Base-by-base conservation (phyloP, 2,113 vertebrate species). In the Eretmochelys imbricata region DNA sequence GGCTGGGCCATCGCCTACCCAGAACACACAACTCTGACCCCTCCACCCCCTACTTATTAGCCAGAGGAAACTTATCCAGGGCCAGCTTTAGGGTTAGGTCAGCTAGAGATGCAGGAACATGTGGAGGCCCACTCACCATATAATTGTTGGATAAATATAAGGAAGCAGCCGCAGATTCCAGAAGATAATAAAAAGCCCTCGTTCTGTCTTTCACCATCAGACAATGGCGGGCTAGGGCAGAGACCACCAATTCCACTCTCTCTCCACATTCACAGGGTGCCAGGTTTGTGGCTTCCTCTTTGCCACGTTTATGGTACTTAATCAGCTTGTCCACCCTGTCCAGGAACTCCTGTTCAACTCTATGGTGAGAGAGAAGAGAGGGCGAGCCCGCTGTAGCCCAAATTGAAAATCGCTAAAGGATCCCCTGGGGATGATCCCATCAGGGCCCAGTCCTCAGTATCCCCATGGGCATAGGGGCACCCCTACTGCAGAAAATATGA, bases 121-220 rank as follows among this genome's bases (percentile, higher is more conserved):
- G 42, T 5, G 69, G 38, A 42, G 5, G 69, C 20, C 22, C 42
- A 82, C 95, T 95, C 62, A 97, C 96, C 97, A 97, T 93, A 46
- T 96, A 94, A 90, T 95, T 95, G 54, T 97, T 94, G 29, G 94
- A 89, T 42, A 97, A 78, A 48, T 94, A 79, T 89, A 96, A 84
- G 46, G 95, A 94, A 65, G 97, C 96, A 8, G 97, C 79, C 0
- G 95, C 94, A 38, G 96, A 93, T 82, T 97, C 97, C 62, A 97
- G 88, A 78, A 96, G 86, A 65, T 96, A 97, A 54, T 96, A 97
- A 87, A 97, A 96, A 1, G 96, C 91, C 80, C 90, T 95, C 0
- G 78, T 50, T 55, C 48, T 83, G 65, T 96, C 89, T 78, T 91
- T 91, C 16, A 87, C 42, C 76, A 90, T 48, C 88, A 97, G 82